Conservation (phyloP, 2,113 vertebrate species). For the Istiophorus platypterus region DNA sequence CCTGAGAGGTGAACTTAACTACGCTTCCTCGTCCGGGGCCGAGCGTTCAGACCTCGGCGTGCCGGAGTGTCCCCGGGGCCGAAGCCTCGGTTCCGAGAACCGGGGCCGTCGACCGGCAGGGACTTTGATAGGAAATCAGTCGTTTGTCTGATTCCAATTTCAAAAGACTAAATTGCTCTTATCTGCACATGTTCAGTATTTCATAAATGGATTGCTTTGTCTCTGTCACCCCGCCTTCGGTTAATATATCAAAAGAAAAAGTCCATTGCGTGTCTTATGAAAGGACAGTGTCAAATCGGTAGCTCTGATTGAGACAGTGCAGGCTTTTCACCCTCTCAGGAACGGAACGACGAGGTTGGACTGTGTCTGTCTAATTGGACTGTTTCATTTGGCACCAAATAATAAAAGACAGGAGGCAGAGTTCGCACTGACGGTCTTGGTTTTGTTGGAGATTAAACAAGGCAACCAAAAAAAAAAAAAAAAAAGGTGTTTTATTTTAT, state of each 20-base stretch:
- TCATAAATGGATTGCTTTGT: constrained; percentile 37
- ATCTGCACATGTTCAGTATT: constrained; percentile 35
- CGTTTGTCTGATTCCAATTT: constrained; percentile 53
- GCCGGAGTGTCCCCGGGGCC: constrained; percentile 2
- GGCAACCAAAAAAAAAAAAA: background rate
- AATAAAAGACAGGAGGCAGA: background rate
- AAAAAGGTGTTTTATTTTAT: background rate
- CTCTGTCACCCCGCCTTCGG: background rate
- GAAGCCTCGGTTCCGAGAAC: constrained; percentile 36
- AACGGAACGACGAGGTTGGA: background rate
- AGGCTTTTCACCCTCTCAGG: background rate
- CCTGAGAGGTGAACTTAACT: too few relatives aligned
- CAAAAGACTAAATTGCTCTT: constrained; percentile 32
- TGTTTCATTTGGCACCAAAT: background rate
- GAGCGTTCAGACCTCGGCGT: constrained; percentile 4
- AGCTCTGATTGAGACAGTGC: background rate
- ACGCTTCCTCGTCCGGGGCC: too few relatives aligned
- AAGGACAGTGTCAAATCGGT: background rate
- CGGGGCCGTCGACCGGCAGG: constrained; percentile 37
- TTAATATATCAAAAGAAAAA: constrained; percentile 43
- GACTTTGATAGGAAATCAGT: constrained; percentile 37
- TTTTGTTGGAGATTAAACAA: background rate
- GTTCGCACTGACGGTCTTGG: background rate
- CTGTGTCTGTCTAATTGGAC: background rate
- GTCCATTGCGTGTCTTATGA: constrained; percentile 2